phyloP scores from a whole-genome alignment of 1,140 invertebrate genomes.

The Eumaeus atala region DNA sequence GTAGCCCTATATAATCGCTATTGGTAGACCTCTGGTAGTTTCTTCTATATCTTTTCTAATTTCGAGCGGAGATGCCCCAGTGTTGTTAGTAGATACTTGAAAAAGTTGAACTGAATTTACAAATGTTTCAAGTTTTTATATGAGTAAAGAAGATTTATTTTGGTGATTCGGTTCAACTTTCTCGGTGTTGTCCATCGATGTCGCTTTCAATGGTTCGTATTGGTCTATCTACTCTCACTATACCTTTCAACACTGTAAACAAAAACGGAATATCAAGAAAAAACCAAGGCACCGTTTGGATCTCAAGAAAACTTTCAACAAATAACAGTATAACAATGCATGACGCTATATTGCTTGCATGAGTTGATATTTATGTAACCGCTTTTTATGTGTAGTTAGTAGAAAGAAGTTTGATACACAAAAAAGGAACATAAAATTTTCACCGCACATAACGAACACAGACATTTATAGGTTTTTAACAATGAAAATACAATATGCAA shows the following conservation, averaged over 20 bases:
- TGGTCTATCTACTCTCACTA: slow-evolving; percentile 61
- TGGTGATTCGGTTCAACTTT: slow-evolving; percentile 46
- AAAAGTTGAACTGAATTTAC: slow-evolving; percentile 47
- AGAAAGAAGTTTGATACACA: slow-evolving; percentile 19
- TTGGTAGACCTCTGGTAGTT: slow-evolving; percentile 68
- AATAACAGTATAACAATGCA: slow-evolving; percentile 54
- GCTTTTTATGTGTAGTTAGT: slow-evolving; percentile 70
- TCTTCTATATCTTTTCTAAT: slow-evolving; percentile 65
- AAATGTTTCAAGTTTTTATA: slow-evolving; percentile 15
- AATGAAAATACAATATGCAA: too few species aligned
- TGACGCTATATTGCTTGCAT: slow-evolving; percentile 64
- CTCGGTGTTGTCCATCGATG: slow-evolving; percentile 70
- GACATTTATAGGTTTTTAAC: too few species aligned
- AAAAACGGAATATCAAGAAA: slow-evolving; percentile 23
- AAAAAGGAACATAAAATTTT: not conserved
- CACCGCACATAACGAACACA: not conserved
- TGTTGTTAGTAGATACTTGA: slow-evolving; percentile 62
- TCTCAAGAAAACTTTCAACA: slow-evolving; percentile 16
- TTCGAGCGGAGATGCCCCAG: slow-evolving; percentile 60
- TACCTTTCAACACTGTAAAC: slow-evolving; percentile 43
- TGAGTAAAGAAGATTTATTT: slow-evolving; percentile 1
- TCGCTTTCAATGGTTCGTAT: slow-evolving; percentile 70
- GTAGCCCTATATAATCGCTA: slow-evolving; percentile 58
- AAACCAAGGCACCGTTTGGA: slow-evolving; percentile 33
- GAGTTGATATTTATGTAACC: slow-evolving; percentile 48